Evolutionary conservation across 2,888 invertebrate genomes (phyloP), one percentile per base, ranked within the genome.

Genomic region (Tethea ocularis): DNA sequence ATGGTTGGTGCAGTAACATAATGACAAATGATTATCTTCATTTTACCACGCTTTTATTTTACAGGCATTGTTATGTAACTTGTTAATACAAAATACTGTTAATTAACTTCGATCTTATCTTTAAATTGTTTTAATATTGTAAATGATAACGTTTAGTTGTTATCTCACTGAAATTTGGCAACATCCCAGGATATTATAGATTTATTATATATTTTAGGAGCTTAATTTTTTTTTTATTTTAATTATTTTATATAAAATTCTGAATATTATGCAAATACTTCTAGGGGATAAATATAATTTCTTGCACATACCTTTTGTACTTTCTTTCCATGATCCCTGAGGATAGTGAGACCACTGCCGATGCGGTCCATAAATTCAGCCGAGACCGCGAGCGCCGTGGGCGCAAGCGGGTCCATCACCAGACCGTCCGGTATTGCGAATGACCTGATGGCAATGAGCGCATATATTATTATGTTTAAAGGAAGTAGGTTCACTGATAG

Each of bases 291-390:
- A 11, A 13, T 13, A 13, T 0, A 13, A 33, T 3, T 33, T 33
- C 1, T 33, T 33, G 13, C 7, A 46, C 46, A 7, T 76, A 90
- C 92, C 88, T 91, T 91, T 73, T 92, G 92, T 60, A 92, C 84
- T 83, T 92, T 92, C 76, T 91, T 92, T 20, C 91, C 87, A 67
- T 92, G 92, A 38, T 90, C 91, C 72, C 88, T 84, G 24, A 92
- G 86, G 58, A 92, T 73, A 59, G 84, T 84, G 56, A 92, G 78
- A 66, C 92, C 90, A 72, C 86, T 90, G 70, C 91, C 92, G 67
- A 92, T 83, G 70, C 91, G 89, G 66, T 88, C 91, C 92, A 92
- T 92, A 74, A 92, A 85, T 63, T 91, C 91, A 52, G 88, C 80
- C 60, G 91, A 88, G 68, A 92, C 87, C 64, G 86, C 90, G 68